Evolutionary conservation across 2,113 vertebrate genomes (phyloP).

Genomic region (Tachysurus vachellii): DNA sequence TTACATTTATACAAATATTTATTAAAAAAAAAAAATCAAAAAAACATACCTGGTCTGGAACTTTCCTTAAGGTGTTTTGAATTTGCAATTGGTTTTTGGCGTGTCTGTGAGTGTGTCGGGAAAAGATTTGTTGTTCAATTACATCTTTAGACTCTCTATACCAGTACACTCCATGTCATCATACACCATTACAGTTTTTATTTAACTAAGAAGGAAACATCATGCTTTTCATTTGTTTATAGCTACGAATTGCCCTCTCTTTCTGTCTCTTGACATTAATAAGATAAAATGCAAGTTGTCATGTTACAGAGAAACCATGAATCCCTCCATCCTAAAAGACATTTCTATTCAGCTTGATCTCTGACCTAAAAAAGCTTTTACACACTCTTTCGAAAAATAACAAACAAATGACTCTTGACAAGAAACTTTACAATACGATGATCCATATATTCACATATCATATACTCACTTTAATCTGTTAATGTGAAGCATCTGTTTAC

Average conservation of each 20-base stretch:
- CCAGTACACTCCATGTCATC: neutral
- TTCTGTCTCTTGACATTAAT: neutral
- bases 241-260: neutral
- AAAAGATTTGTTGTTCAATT: neutral
- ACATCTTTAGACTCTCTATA: neutral
- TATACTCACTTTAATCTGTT: neutral
- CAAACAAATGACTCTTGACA: neutral
- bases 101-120: conserved; percentile 7
- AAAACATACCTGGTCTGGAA: neutral
- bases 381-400: neutral
- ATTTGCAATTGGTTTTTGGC: conserved; percentile 1
- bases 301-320: neutral
- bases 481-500: neutral
- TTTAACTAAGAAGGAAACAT: neutral
- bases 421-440: neutral
- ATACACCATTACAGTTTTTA: neutral
- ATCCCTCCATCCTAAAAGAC: neutral
- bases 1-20: conserved; percentile 19
- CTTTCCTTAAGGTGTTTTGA: neutral
- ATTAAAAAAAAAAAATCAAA: neutral
- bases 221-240: neutral
- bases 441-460: neutral
- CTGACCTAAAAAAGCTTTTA: neutral
- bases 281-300: neutral
- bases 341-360: neutral